Evolutionary conservation across 2,797 vertebrate genomes (phyloP).

Genomic region (Artibeus lituratus): DNA sequence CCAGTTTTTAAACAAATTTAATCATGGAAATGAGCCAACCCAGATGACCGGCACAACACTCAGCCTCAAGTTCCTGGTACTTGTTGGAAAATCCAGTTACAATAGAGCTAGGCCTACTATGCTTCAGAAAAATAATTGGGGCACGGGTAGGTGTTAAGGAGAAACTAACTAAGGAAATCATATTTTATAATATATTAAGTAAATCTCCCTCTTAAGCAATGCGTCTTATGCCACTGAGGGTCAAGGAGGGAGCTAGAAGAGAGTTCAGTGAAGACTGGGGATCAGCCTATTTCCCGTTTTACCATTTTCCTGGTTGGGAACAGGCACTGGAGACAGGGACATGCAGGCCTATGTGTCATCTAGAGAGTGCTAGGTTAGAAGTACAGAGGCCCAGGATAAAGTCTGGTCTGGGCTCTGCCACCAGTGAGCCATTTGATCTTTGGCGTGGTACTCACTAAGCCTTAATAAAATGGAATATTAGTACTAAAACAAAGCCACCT

Average conservation of each 20-base stretch:
- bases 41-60: background rate
- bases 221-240: background rate
- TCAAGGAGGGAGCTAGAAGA: background rate
- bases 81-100: constrained; percentile 59
- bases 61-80: background rate
- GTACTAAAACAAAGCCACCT: background rate
- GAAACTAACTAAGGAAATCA: constrained; percentile 42
- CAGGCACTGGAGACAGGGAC: background rate
- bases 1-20: constrained; percentile 40
- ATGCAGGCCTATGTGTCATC: background rate
- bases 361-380: background rate
- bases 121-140: background rate
- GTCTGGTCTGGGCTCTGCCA: background rate
- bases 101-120: background rate
- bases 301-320: background rate
- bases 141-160: background rate
- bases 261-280: background rate
- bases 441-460: background rate
- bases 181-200: constrained; percentile 45
- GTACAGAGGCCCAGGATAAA: background rate
- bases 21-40: constrained; percentile 22
- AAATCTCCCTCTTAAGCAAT: background rate
- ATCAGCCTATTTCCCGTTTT: background rate
- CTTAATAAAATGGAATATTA: background rate
- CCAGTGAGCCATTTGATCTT: background rate